Evolutionary conservation across 2,797 vertebrate genomes (phyloP).

Genomic region (Argentina silus): DNA sequence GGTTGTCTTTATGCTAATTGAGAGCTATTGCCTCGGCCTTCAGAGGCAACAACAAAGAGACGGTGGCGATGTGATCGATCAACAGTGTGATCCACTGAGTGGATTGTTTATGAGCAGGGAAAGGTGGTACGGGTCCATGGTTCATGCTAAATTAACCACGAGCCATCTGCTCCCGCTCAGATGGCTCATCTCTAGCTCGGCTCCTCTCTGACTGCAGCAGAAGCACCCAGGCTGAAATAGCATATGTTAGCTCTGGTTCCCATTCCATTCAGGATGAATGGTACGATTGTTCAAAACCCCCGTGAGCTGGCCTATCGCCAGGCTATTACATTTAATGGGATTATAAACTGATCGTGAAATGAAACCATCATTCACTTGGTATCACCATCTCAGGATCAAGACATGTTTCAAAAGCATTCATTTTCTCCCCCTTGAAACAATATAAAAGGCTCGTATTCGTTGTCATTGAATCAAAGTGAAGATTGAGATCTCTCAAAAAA

Average conservation of each 20-base stretch:
- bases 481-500: constrained; percentile 1
- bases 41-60: constrained; percentile 30
- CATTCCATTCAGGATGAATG: constrained; percentile 13
- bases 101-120: constrained; percentile 45
- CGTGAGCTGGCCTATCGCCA: background rate
- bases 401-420: constrained; percentile 2
- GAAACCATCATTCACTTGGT: constrained; percentile 29
- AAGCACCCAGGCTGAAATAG: constrained; percentile 37
- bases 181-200: constrained; percentile 38
- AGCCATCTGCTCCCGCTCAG: constrained; percentile 60
- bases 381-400: no score
- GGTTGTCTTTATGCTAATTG: constrained; percentile 48
- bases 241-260: constrained; percentile 39
- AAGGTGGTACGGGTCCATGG: constrained; percentile 48
- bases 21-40: constrained; percentile 48
- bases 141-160: constrained; percentile 68
- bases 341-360: constrained; percentile 25
- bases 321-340: constrained; percentile 15
- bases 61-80: constrained; percentile 50
- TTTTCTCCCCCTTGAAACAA: constrained; percentile 19
- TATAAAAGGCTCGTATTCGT: background rate
- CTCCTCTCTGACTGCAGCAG: constrained; percentile 27
- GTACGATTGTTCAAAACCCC: constrained; percentile 17
- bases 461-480: background rate
- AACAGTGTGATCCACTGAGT: constrained; percentile 32